Conservation (phyloP, 2,888 invertebrate species). For the Lasioglossum calceatum region DNA sequence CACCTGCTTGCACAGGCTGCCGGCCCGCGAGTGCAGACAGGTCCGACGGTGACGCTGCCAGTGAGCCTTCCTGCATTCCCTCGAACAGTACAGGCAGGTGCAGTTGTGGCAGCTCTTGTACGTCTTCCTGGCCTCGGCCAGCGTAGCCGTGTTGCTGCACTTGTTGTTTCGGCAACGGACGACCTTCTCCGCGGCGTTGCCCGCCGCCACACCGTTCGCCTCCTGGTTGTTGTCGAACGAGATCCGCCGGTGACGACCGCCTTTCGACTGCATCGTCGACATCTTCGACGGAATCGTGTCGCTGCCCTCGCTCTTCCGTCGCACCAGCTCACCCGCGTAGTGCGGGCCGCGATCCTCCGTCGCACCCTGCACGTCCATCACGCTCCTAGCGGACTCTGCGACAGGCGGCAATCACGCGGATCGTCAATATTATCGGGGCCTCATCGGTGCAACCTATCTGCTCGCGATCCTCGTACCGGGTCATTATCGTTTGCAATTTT, state of each 20-base stretch:
- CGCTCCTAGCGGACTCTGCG: constrained; percentile 82
- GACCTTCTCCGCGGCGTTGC: constrained; percentile 85
- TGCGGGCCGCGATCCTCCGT: constrained; percentile 71
- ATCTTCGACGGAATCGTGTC: constrained; percentile 83
- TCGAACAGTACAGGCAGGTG: constrained; percentile 96
- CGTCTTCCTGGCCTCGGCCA: constrained; percentile 91
- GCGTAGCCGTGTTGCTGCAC: constrained; percentile 90
- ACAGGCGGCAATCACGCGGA: constrained; percentile 44
- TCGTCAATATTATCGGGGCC: constrained; percentile 9
- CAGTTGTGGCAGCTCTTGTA: constrained; percentile 98
- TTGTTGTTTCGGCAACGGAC: constrained; percentile 93
- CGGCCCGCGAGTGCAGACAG: constrained; percentile 95
- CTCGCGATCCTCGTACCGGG: constrained; percentile 18
- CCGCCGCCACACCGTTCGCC: constrained; percentile 64
- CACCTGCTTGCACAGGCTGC: constrained; percentile 94
- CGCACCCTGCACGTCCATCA: constrained; percentile 73
- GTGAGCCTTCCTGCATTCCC: constrained; percentile 95
- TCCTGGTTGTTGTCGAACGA: constrained; percentile 86
- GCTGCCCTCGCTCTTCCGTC: constrained; percentile 89
- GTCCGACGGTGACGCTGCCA: constrained; percentile 97
- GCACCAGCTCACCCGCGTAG: constrained; percentile 82
- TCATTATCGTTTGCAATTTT: constrained; percentile 13
- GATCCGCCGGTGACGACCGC: constrained; percentile 83
- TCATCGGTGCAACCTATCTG: background rate
- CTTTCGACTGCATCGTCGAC: constrained; percentile 44